A percentile compares a stretch with the other conserved stretches of the same genome.
These are phyloP conservation scores for Enteromius fasciolatus DNA, from an alignment of 2,797 vertebrate genomes.

Conservation along the genomic window DNA sequence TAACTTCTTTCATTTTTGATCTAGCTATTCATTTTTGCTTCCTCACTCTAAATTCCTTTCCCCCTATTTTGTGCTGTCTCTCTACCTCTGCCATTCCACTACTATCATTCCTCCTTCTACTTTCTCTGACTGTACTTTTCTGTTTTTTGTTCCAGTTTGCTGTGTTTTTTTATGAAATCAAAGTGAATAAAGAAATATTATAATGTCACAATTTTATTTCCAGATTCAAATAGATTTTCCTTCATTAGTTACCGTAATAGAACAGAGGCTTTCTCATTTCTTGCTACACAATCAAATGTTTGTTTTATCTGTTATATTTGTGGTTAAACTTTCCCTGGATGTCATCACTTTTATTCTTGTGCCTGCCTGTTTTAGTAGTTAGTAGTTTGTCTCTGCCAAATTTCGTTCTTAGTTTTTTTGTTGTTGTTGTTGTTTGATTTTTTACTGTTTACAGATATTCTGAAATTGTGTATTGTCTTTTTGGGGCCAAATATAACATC, in stretches of 20 bases:
- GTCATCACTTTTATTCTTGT: neutral
- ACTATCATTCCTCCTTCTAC: slow-evolving; percentile 15
- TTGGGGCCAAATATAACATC: neutral
- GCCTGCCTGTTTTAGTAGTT: neutral
- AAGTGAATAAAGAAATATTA: neutral
- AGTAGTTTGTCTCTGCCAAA: neutral
- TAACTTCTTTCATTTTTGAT: slow-evolving; percentile 11
- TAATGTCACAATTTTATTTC: neutral
- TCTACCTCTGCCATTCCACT: neutral
- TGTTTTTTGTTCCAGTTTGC: neutral
- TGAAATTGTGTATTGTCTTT: neutral
- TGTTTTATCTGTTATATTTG: neutral
- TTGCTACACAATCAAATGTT: neutral
- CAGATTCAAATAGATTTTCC: neutral
- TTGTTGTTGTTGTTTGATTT: neutral
- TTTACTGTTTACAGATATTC: neutral
- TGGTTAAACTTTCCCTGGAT: slow-evolving; percentile 1
- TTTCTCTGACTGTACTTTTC: slow-evolving; percentile 29
- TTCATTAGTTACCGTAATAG: neutral
- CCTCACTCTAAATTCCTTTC: neutral
- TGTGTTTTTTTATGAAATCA: neutral
- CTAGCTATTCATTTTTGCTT: neutral
- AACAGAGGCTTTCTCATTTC: neutral
- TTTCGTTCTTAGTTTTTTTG: neutral
- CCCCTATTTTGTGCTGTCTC: neutral